Evolutionary conservation across 2,113 vertebrate species (phyloP), one percentile per base, ranked within the genome.

Genomic region (Excalfactoria chinensis): DNA sequence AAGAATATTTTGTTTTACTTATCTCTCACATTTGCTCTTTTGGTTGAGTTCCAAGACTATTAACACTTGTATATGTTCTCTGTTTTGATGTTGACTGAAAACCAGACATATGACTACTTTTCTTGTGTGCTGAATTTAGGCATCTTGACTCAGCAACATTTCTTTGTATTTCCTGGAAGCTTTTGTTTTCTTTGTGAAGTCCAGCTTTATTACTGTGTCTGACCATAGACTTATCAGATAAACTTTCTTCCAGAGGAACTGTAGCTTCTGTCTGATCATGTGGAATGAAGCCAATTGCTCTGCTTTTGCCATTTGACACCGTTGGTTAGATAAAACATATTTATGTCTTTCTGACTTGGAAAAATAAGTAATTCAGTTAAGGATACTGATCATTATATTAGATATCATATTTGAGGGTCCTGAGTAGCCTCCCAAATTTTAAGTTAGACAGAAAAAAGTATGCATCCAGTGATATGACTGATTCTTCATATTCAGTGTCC

Each of bases 271-370:
- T 84, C 81, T 73, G 40, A 62, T 82, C 48, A 60, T 15, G 37
- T 81, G 34, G 14, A 41, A 46, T 74, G 67, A 89, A 86, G 80
- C 23, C 66, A 86, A 80, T 74, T 63, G 19, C 23, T 2, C 0
- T 55, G 70, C 34, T 71, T 78, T 86, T 90, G 62, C 58, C n/a
- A 32, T 70, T 74, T 60, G 66, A 88, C 80, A 71, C 1, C 1
- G 16, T 35, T 59, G 21, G 11, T 9, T 56, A 90, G 53, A 81
- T 90, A 94, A 88, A 16, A 5, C 6, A 13, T 23, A 34, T 60
- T 84, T 71, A 84, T 56, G 34, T 81, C 41, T 62, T 89, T 86
- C 78, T 92, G 34, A 84, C 56, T 92, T 71, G 16, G 22, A 81
- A 88, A 84, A 88, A 67, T 6, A 64, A 78, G 84, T 21, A 72